Evolutionary conservation across 2,888 invertebrate species (phyloP), one percentile per base, ranked within the genome.

Genomic region (Osmoderma eremita): DNA sequence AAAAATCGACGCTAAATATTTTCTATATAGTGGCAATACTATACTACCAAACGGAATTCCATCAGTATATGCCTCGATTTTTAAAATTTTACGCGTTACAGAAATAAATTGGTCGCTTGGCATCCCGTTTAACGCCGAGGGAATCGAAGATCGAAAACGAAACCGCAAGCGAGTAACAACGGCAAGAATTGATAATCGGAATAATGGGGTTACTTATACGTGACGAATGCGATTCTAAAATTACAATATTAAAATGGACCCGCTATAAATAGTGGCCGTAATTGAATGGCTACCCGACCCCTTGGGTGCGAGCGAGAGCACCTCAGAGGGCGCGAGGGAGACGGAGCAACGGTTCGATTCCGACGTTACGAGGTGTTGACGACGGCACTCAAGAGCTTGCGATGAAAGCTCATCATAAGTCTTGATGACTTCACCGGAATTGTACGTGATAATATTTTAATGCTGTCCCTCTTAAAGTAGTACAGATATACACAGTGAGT

Each of bases 311-410:
- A 65, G 58, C 63, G 65, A 68, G 69, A 71, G 67, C 67, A 67
- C 56, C 50, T 53, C 63, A 67, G 58, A 50, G 67, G 24, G 17
- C 58, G 42, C 30, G 22, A 41, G 20, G 61, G 65, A 61, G 67
- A 65, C 63, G 65, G 67, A 67, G 65, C 66, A 68, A 65, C 36
- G 15, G 58, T 58, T 67, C 67, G 72, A 72, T 72, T 70, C 69
- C 72, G 48, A 68, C 72, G 73, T 75, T 74, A 76, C 73, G 76
- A 76, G 73, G 74, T 75, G 76, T 74, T 72, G 73, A 75, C 72
- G 73, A 75, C 70, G 72, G 72, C 76, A 76, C 76, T 76, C 72
- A 73, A 63, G 69, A 63, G 65, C 53, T 50, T 65, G 65, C 69
- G 76, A 72, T 72, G 76, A 76, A 74, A 74, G 72, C 72, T 68